Base-by-base conservation (phyloP, 1,140 invertebrate species). In the Spodoptera litura region DNA sequence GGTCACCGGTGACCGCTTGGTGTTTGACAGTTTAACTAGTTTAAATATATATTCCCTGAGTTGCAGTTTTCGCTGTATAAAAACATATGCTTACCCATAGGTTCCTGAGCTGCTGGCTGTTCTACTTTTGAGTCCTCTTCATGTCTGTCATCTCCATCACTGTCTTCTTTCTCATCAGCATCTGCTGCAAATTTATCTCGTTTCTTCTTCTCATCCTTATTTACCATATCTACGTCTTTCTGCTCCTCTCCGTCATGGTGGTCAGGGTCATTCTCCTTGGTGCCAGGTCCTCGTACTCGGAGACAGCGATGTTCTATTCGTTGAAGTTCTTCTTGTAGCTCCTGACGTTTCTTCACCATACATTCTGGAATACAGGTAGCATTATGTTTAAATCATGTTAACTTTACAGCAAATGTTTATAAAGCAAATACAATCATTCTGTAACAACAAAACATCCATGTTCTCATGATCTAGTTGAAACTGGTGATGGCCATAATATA, bases 291-390 rank as follows among this genome's bases (percentile, higher is more conserved):
- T 51, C 84, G 78, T 5, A 80, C 71, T n/a, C 91, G 83, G 0
- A 92, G 85, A 64, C 90, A 92, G 38, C 89, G 86, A 74, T 91
- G 87, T 75, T 95, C 94, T 89, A 95, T 95, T 58, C 88, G 83
- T 55, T 83, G 83, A 9, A 95, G 66, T 68, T 95, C 93, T 9
- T 91, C 89, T 83, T 93, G 88, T 1, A 95, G 81, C 56, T 93
- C 89, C 79, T 87, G 78, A 0, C 89, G 87, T 80, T 94, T 94
- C 73, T 89, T 95, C 13, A 92, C 87, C 87, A 95, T 92, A 62
- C 89, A 93, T 83, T 95, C 95, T 96, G 83, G 20, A 31, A 13
- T 35, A 20, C 10, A 59, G 20, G 8, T 25, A 59, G 5, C 1
- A 27, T 15, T 25, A 15, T 25, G 56, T 25, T 25, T 27, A 25